Percentiles rank a stretch among this genome's conserved stretches.
These are phyloP conservation scores for Falcaria lacertinaria DNA, from an alignment of 2,888 invertebrate genomes.

Conservation along the genomic window DNA sequence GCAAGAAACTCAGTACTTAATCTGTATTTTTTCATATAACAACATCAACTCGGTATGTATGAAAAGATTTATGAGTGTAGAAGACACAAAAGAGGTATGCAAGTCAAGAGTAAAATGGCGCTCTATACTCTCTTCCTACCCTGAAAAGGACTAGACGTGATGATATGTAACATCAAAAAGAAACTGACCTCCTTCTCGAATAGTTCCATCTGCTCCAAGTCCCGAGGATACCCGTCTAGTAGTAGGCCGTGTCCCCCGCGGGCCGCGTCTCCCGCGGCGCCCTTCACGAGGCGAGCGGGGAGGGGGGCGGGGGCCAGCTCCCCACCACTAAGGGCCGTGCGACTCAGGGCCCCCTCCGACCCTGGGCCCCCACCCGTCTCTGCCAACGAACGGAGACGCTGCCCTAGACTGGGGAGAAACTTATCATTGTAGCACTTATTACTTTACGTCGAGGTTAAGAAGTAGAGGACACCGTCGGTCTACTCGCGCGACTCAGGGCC, in stretches of 20 bases:
- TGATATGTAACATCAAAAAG: neutral
- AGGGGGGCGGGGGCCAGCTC: slow-evolving; percentile 90
- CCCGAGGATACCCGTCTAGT: slow-evolving; percentile 96
- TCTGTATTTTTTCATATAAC: too few relatives aligned
- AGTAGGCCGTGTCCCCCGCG: slow-evolving; percentile 87
- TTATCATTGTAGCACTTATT: too few relatives aligned
- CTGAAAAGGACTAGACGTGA: too few relatives aligned
- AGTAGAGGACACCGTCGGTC: too few relatives aligned
- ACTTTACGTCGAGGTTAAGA: too few relatives aligned
- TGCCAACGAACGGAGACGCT: slow-evolving; percentile 86
- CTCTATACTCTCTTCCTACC: too few relatives aligned
- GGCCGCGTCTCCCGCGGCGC: slow-evolving; percentile 78
- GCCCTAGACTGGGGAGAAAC: slow-evolving; percentile 81
- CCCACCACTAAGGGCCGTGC: slow-evolving; percentile 86
- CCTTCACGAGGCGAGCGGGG: slow-evolving; percentile 87
- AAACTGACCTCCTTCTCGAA: slow-evolving; percentile 91
- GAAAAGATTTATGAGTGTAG: too few relatives aligned
- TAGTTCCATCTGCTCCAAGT: slow-evolving; percentile 90
- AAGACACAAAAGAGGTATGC: too few relatives aligned
- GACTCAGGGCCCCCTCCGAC: slow-evolving; percentile 83
- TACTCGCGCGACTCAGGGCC: too few relatives aligned
- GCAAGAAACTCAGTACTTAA: too few relatives aligned
- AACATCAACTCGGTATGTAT: too few relatives aligned
- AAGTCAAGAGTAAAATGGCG: too few relatives aligned
- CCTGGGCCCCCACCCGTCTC: slow-evolving; percentile 82